A percentile compares a stretch with the other conserved stretches of the same genome.
Evolutionary conservation across 2,888 invertebrate genomes (phyloP).

Genomic region (Baccha elongata): DNA sequence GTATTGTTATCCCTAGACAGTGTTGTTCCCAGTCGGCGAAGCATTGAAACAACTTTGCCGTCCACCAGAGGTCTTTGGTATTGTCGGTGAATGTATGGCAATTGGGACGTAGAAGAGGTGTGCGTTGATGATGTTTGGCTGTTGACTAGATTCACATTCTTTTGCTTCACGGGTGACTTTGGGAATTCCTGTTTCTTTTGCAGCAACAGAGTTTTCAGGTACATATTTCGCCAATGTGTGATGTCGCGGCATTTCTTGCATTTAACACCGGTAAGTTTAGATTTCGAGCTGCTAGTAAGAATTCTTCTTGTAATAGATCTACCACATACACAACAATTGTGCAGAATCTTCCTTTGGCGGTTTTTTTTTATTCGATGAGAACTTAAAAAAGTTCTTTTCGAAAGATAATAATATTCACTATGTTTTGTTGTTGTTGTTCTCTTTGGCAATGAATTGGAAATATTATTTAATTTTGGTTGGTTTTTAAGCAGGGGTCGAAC

Average conservation of each 20-base stretch:
- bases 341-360: slow-evolving; percentile 74
- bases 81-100: slow-evolving; percentile 47
- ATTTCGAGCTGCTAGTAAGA: slow-evolving; percentile 19
- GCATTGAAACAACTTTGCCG: slow-evolving; percentile 81
- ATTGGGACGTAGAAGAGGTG: not conserved
- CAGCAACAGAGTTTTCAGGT: slow-evolving; percentile 72
- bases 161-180: slow-evolving; percentile 17
- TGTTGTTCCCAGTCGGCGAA: slow-evolving; percentile 80
- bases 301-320: slow-evolving; percentile 74
- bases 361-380: slow-evolving; percentile 61
- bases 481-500: slow-evolving; percentile 73
- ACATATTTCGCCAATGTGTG: slow-evolving; percentile 75
- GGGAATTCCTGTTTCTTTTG: slow-evolving; percentile 53
- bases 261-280: slow-evolving; percentile 65
- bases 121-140: slow-evolving; percentile 19
- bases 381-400: slow-evolving; percentile 56
- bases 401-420: slow-evolving; percentile 70
- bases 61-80: slow-evolving; percentile 78
- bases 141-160: slow-evolving; percentile 41
- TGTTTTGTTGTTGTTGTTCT: slow-evolving; percentile 46
- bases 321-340: slow-evolving; percentile 76
- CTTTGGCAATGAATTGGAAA: slow-evolving; percentile 46
- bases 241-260: slow-evolving; percentile 77
- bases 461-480: slow-evolving; percentile 13
- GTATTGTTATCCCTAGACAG: slow-evolving; percentile 76